Evolutionary conservation across 37 sponge, comb jelly and placozoan species (phyloP).

Genomic region (Diacarnus erythraeanus): DNA sequence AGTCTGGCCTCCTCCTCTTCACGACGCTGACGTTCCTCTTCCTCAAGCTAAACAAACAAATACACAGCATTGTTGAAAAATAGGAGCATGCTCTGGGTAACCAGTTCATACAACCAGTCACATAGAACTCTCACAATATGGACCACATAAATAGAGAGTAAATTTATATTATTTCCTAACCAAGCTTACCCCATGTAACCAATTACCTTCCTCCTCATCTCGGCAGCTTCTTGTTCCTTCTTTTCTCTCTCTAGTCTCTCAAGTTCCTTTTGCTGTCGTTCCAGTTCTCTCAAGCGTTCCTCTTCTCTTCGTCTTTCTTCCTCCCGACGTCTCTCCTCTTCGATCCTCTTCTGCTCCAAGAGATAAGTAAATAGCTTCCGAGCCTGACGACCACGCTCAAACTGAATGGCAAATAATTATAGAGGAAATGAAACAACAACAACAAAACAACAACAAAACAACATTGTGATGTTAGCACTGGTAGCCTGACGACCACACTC

Average conservation of each 20-base stretch:
- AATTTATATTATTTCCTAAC: no score
- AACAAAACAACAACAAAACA: no score
- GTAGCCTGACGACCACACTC: conserved; percentile 75
- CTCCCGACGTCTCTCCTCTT: conserved; percentile 84
- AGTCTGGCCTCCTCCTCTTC: conserved; percentile 50
- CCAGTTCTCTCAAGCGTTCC: conserved; percentile 84
- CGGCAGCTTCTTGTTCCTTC: conserved; percentile 78
- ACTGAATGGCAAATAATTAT: conserved; percentile 34
- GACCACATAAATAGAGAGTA: background rate
- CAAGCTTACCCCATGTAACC: background rate
- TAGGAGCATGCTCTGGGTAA: no score
- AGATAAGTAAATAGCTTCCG: conserved; percentile 69
- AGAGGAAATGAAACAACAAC: no score
- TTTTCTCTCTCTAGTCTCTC: conserved; percentile 85
- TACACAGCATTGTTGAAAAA: background rate
- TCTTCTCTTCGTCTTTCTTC: conserved; percentile 85
- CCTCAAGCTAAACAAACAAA: conserved; percentile 52
- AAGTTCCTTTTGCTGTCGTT: conserved; percentile 75
- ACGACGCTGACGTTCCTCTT: conserved; percentile 63
- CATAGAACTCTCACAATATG: background rate
- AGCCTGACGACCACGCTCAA: conserved; percentile 74
- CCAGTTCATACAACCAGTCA: background rate
- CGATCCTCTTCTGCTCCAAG: conserved; percentile 80
- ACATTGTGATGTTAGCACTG: no score
- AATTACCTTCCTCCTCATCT: conserved; percentile 75